These are phyloP conservation scores for Spea multiplicata DNA, from an alignment of 2,113 vertebrate species.

Conservation along the genomic window DNA sequence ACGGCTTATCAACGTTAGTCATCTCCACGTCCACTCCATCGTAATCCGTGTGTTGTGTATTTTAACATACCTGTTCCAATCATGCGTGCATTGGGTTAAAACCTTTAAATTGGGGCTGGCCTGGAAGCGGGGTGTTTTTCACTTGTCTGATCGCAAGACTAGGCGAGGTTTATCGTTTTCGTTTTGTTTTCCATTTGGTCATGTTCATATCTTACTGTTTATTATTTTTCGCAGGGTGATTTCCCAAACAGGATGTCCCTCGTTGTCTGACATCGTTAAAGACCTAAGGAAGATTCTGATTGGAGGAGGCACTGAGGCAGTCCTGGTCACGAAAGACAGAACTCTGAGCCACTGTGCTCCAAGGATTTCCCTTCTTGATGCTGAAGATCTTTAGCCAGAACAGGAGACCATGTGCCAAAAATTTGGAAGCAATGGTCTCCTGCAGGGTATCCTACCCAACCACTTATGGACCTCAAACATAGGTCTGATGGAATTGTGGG, in stretches of 20 bases:
- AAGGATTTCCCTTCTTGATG: conserved; percentile 50
- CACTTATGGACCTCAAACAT: conserved; percentile 34
- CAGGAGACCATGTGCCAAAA: conserved; percentile 45
- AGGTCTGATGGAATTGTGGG: conserved; percentile 13
- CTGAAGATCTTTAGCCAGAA: conserved; percentile 56
- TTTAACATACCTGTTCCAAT: background rate
- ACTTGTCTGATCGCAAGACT: background rate
- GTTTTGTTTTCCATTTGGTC: conserved; percentile 27
- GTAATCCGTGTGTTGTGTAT: background rate
- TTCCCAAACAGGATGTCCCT: conserved; percentile 80
- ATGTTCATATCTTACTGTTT: conserved; percentile 51
- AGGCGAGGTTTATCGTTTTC: background rate
- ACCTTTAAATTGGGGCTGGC: background rate
- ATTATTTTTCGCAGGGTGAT: conserved; percentile 65
- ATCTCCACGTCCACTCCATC: background rate
- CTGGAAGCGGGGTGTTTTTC: background rate
- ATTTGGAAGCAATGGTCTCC: conserved; percentile 42
- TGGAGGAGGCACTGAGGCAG: conserved; percentile 50
- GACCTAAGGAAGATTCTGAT: conserved; percentile 50
- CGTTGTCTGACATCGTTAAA: conserved; percentile 67
- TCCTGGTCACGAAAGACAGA: conserved; percentile 50
- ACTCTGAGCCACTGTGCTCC: conserved; percentile 54
- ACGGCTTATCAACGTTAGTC: background rate
- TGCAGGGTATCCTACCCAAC: conserved; percentile 27
- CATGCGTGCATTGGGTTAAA: conserved; percentile 6